Conservation (phyloP, 37 sponge, comb jelly and placozoan genomes). For the Halichondria panicea region DNA sequence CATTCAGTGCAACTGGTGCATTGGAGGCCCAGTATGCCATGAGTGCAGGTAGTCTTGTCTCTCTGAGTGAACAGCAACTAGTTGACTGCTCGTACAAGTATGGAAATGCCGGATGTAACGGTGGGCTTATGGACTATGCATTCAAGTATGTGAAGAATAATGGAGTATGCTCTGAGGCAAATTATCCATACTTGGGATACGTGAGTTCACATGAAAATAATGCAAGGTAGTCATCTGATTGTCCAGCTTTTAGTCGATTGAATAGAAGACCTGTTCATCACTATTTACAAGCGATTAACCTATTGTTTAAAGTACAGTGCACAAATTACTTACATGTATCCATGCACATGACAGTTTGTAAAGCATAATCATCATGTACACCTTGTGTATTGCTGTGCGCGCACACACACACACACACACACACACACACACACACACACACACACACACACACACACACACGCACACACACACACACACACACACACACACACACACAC, state of each 20-base stretch:
- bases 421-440: neutral
- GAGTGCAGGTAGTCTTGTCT: slow-evolving; percentile 58
- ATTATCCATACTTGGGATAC: slow-evolving; percentile 83
- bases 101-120: slow-evolving; percentile 89
- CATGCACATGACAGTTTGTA: neutral
- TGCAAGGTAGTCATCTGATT: neutral
- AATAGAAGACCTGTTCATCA: too few species aligned
- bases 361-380: neutral
- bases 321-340: too few species aligned
- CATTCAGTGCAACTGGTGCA: slow-evolving; percentile 89
- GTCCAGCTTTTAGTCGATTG: neutral
- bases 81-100: slow-evolving; percentile 87
- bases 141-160: slow-evolving; percentile 77
- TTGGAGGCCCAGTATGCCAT: slow-evolving; percentile 70
- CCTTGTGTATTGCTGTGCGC: neutral
- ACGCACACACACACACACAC: neutral
- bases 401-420: neutral
- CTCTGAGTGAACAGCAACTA: slow-evolving; percentile 93
- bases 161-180: slow-evolving; percentile 75
- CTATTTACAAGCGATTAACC: neutral
- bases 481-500: neutral
- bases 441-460: neutral
- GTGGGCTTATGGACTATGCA: slow-evolving; percentile 84
- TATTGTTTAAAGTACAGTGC: neutral
- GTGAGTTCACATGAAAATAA: slow-evolving; percentile 41